A percentile compares a stretch with the other conserved stretches of the same genome.
These are phyloP conservation scores for Ochropleura leucogaster DNA, from an alignment of 2,888 invertebrate species.

Conservation along the genomic window DNA sequence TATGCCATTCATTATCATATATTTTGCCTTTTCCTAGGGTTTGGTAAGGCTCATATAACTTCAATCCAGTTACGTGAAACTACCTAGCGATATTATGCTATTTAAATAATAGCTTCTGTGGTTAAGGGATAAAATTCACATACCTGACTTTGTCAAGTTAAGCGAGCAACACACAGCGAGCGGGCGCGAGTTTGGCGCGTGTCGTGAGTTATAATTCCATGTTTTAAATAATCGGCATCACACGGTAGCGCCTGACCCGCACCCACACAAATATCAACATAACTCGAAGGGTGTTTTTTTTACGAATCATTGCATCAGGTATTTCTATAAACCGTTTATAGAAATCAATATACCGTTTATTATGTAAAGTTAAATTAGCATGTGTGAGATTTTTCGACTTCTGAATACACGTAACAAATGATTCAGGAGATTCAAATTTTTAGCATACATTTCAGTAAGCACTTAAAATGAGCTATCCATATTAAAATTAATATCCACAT, in stretches of 20 bases:
- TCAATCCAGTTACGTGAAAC: not conserved
- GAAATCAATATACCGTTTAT: not conserved
- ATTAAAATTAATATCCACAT: slow-evolving; percentile 43
- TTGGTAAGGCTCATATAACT: not conserved
- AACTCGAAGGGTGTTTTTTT: not conserved
- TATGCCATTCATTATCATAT: not conserved
- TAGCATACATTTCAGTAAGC: slow-evolving; percentile 5
- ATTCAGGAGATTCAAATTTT: not conserved
- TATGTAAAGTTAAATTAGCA: not conserved
- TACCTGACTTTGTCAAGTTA: not conserved
- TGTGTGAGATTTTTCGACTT: not conserved
- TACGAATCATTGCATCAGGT: not conserved
- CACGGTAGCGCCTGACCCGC: no score
- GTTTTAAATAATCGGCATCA: no score
- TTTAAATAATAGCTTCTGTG: no score
- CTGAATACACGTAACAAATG: not conserved
- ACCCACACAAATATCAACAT: no score
- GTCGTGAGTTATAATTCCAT: no score
- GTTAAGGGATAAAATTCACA: not conserved
- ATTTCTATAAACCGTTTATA: not conserved
- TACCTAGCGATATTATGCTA: no score
- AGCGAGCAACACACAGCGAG: no score
- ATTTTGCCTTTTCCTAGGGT: not conserved
- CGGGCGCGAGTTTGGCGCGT: no score
- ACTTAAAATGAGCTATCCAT: slow-evolving; percentile 10